Evolutionary conservation across 2,797 vertebrate species (phyloP).

Genomic region (Pipistrellus pipistrellus): DNA sequence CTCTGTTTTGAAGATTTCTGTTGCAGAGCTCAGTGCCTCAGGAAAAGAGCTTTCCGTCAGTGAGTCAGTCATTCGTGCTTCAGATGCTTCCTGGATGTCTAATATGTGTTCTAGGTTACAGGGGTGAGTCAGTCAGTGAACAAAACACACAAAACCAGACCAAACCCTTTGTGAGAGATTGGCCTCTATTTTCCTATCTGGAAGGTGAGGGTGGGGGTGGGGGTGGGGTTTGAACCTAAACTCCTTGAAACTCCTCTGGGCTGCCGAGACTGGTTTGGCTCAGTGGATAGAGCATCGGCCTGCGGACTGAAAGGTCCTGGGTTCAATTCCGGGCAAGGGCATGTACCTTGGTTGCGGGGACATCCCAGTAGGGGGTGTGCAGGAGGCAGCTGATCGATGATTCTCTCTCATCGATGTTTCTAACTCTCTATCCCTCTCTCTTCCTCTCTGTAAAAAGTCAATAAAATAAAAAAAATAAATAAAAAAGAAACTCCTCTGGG

Average conservation of each 20-base stretch:
- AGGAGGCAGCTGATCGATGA: no score
- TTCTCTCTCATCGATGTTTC: no score
- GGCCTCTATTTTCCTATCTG: conserved; percentile 19
- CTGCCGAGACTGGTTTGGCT: no score
- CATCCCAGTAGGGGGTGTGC: no score
- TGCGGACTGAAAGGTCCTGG: no score
- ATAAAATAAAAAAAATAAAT: no score
- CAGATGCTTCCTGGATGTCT: not conserved
- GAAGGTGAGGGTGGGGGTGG: not conserved
- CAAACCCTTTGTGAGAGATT: not conserved
- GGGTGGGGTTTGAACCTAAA: no score
- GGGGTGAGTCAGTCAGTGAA: not conserved
- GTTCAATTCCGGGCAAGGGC: no score
- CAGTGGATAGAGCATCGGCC: no score
- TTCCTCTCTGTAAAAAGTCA: no score
- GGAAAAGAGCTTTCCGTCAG: not conserved
- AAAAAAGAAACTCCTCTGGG: not conserved
- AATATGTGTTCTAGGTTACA: not conserved
- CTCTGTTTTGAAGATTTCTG: not conserved
- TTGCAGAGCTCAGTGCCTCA: not conserved
- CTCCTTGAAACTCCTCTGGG: not conserved
- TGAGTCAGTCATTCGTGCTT: not conserved
- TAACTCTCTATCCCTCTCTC: no score
- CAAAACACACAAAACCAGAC: not conserved
- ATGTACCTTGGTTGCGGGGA: no score